Evolutionary conservation across 2,888 invertebrate species (phyloP).

Genomic region (Macaria notata): DNA sequence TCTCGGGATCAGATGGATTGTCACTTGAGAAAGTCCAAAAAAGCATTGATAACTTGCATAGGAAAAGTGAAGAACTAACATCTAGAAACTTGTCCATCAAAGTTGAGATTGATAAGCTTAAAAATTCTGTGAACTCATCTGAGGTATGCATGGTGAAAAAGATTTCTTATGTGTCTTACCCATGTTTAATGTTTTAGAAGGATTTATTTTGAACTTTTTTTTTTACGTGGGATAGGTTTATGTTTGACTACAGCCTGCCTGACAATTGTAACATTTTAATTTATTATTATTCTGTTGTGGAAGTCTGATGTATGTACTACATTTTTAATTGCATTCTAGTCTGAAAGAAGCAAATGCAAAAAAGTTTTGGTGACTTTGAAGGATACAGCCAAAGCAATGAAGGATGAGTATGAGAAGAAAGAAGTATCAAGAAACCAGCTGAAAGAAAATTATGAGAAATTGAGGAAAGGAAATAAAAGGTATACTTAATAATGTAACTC

Average conservation of each 20-base stretch:
- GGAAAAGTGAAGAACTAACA: slow-evolving; percentile 67
- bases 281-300: too few relatives aligned
- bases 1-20: slow-evolving; percentile 46
- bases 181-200: too few relatives aligned
- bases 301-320: too few relatives aligned
- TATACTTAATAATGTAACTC: slow-evolving; percentile 25
- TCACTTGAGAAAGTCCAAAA: slow-evolving; percentile 63
- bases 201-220: too few relatives aligned
- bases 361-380: slow-evolving; percentile 60
- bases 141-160: slow-evolving; percentile 46
- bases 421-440: slow-evolving; percentile 84
- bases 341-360: slow-evolving; percentile 62
- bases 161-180: too few relatives aligned
- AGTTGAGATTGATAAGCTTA: slow-evolving; percentile 66
- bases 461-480: slow-evolving; percentile 74
- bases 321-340: slow-evolving; percentile 44
- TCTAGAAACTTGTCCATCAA: slow-evolving; percentile 63
- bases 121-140: slow-evolving; percentile 43
- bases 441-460: slow-evolving; percentile 84
- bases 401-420: slow-evolving; percentile 76
- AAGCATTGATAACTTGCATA: slow-evolving; percentile 57
- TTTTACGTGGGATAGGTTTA: too few relatives aligned
- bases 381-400: slow-evolving; percentile 63
- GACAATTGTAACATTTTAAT: too few relatives aligned
- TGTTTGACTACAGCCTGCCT: too few relatives aligned